These are phyloP conservation scores for Gerris buenoi DNA, from an alignment of 1,140 invertebrate species.

Conservation along the genomic window DNA sequence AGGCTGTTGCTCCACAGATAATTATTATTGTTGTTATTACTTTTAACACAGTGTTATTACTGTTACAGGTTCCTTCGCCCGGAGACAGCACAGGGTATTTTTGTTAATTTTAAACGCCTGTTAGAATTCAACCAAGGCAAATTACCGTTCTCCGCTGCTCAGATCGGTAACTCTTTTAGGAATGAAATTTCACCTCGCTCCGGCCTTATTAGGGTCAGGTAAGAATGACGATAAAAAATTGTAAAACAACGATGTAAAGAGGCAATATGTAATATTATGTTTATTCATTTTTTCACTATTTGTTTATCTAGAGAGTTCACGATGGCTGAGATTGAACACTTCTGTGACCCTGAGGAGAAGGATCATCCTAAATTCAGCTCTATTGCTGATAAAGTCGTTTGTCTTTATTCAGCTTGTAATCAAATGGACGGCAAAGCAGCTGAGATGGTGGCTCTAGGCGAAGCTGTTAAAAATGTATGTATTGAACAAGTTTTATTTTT, in stretches of 20 bases:
- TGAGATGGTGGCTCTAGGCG: conserved; percentile 50
- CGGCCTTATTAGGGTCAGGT: conserved; percentile 77
- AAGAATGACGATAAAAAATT: no score
- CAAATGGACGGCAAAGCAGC: conserved; percentile 86
- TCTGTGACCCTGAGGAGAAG: conserved; percentile 84
- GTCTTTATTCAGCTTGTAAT: conserved; percentile 85
- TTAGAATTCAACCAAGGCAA: conserved; percentile 94
- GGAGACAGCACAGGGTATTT: conserved; percentile 98
- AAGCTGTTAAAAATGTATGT: conserved; percentile 49
- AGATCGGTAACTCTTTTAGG: conserved; percentile 94
- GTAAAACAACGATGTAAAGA: no score
- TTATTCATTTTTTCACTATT: no score
- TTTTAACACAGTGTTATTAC: no score
- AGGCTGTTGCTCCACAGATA: no score
- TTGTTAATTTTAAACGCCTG: conserved; percentile 95
- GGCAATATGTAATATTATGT: no score
- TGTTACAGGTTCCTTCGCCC: conserved; percentile 83
- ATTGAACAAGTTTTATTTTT: no score
- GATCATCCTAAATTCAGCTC: conserved; percentile 78
- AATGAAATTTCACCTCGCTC: conserved; percentile 99
- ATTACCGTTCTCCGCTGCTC: conserved; percentile 94
- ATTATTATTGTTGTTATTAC: no score
- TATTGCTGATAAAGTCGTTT: conserved; percentile 55
- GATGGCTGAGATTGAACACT: conserved; percentile 99
- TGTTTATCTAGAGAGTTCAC: conserved; percentile 97